Base-by-base conservation (phyloP, 2,888 invertebrate genomes). In the Trimorus sp. region DNA sequence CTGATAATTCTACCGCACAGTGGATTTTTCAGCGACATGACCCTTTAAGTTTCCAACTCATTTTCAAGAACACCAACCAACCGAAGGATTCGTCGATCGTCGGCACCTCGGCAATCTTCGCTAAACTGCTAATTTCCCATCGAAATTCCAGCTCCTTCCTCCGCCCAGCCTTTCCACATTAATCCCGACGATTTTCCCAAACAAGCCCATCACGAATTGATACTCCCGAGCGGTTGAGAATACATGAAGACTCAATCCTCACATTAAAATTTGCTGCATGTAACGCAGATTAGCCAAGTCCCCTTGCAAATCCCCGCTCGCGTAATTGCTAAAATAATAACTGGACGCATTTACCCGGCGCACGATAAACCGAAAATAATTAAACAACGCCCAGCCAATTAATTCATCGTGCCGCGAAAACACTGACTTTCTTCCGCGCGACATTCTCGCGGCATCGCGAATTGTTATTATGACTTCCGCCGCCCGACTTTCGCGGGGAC, bases 301-400 rank as follows among this genome's bases (percentile, higher is more conserved):
- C 15, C 7, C 12, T n/a, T 8, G 8, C 42, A 59, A 68, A 56
- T 56, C 68, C 68, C 37, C 12, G 68, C 56, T 68, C 49, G 14
- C 8, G 49, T 69, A 69, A 69, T 69, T 49, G 49, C 49, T 69
- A 69, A 69, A 69, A 69, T 69, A 69, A 69, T 49, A 69, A 59
- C 58, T 49, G 38, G 38, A 15, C 12, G 26, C 59, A 59, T 69
- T 69, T 58, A 66, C 40, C 16, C 14, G n/a, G 15, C 42, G 49
- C 58, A 58, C 40, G 40, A 60, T 60, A 60, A 42, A 45, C 45
- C 26, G 42, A 60, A 60, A 60, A 45, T 60, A 60, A 60, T 58
- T 60, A 26, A 60, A 40, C 45, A 60, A 60, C 37, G 58, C n/a
- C 14, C 7, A 4, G 14, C n/a, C 38, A 58, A 58, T 58, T 58